Evolutionary conservation across 2,888 invertebrate species (phyloP).

Genomic region (Camptogramma bilineatum): DNA sequence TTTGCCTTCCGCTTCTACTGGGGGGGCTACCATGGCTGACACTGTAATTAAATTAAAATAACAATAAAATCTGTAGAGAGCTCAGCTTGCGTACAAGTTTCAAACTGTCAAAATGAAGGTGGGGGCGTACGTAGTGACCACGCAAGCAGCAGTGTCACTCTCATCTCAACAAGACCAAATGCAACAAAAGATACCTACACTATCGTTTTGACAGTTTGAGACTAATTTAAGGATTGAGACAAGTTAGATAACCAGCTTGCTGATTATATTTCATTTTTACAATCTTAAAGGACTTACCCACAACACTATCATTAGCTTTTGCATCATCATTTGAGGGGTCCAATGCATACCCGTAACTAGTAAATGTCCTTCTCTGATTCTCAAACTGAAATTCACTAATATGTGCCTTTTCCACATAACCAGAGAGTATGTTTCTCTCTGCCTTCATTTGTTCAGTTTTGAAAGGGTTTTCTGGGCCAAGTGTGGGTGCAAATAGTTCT

Average conservation of each 20-base stretch:
- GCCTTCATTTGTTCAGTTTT: slow-evolving; percentile 96
- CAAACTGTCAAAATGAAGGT: too few species aligned
- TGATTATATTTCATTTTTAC: too few species aligned
- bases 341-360: slow-evolving; percentile 97
- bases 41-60: slow-evolving; percentile 55
- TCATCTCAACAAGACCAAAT: too few species aligned
- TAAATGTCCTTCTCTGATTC: slow-evolving; percentile 97
- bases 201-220: too few species aligned
- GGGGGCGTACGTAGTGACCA: too few species aligned
- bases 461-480: slow-evolving; percentile 97
- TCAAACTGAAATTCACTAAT: slow-evolving; percentile 99
- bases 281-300: slow-evolving; percentile 65
- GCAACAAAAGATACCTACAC: too few species aligned
- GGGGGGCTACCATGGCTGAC: slow-evolving; percentile 87
- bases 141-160: too few species aligned
- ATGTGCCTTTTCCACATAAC: slow-evolving; percentile 97
- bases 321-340: slow-evolving; percentile 92
- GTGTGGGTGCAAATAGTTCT: slow-evolving; percentile 95
- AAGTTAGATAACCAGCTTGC: too few species aligned
- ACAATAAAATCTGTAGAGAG: too few species aligned
- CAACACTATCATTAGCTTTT: slow-evolving; percentile 75
- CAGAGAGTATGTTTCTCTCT: slow-evolving; percentile 95
- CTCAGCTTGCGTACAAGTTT: too few species aligned
- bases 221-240: too few species aligned
- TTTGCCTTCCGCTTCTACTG: slow-evolving; percentile 91